Conservation (phyloP, 2,888 invertebrate genomes). For the Orchesellides sinensis region DNA sequence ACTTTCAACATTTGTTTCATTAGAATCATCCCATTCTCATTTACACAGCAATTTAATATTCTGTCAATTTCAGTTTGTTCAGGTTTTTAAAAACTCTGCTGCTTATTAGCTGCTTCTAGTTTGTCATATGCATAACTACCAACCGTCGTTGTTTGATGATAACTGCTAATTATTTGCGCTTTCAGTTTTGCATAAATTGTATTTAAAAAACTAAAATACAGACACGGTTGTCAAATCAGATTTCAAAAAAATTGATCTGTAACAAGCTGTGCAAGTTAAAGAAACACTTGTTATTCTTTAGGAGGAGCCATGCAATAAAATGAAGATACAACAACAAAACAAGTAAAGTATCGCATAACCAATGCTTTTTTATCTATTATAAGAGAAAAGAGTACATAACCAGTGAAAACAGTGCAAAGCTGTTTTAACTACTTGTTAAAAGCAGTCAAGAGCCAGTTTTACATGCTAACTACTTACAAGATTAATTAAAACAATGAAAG, state of each 20-base stretch:
- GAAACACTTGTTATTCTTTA: too few relatives aligned
- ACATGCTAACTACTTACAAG: constrained; percentile 58
- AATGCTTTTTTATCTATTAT: too few relatives aligned
- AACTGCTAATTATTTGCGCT: constrained; percentile 18
- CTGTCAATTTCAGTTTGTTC: constrained; percentile 45
- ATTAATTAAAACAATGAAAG: constrained; percentile 69
- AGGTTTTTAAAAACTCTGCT: constrained; percentile 8
- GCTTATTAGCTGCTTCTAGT: too few relatives aligned
- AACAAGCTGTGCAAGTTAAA: too few relatives aligned
- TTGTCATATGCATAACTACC: too few relatives aligned
- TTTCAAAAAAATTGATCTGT: too few relatives aligned
- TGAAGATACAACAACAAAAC: too few relatives aligned
- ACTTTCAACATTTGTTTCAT: constrained; percentile 31
- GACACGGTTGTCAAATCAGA: neutral
- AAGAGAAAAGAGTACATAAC: too few relatives aligned
- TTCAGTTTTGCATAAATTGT: constrained; percentile 5
- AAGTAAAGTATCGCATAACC: too few relatives aligned
- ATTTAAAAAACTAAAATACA: too few relatives aligned
- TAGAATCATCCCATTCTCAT: constrained; percentile 58
- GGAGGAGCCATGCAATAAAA: too few relatives aligned
- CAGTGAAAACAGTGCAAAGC: neutral
- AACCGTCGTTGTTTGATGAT: too few relatives aligned
- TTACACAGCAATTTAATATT: constrained; percentile 58
- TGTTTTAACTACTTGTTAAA: constrained; percentile 42
- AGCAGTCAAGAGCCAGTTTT: constrained; percentile 25